Evolutionary conservation across 1,140 invertebrate species (phyloP), one percentile per base, ranked within the genome.

Genomic region (Ostrea edulis): DNA sequence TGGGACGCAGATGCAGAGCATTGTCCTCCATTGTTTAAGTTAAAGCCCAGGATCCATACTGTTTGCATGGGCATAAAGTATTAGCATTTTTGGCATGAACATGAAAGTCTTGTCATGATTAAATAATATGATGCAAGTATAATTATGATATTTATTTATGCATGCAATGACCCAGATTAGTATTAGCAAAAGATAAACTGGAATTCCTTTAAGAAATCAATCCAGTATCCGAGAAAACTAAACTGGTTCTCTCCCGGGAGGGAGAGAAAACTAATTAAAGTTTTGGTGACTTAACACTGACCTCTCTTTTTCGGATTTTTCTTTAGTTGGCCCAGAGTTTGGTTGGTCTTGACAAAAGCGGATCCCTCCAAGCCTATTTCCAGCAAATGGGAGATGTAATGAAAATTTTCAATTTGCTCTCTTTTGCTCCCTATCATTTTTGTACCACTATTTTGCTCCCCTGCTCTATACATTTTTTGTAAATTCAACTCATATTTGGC

Each of bases 341-440:
- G 53, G 51, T 54, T 20, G 83, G 83, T 35, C 53, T 85, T 52
- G 83, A 85, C 53, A 85, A 85, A 62, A 85, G 83, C 9, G 83
- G 83, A 85, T 85, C 83, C 83, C 83, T 85, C 8, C 83, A 85
- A 29, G 83, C 83, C 53, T 85, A 85, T 29, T 85, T 85, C 83
- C 83, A 85, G 58, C 83, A 85, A 85, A 85, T 85, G 83, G 83
- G 83, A 22, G 83, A 85, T 85, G 83, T 85, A 85, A 85, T 85
- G 14, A 83, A 35, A 55, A 85, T 85, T 55, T 85, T 85, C 53
- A 85, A 54, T 17, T 62, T 62, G 29, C 51, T 83, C 52, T 83
- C 68, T 77, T 25, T 71, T 77, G 68, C 29, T 29, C 52, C 82
- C 82, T 52, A 29, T 35, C 25, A 29, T 83, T 83, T n/a, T 83